Evolutionary conservation across 2,888 invertebrate species (phyloP).

Genomic region (Pogonocherus hispidulus): DNA sequence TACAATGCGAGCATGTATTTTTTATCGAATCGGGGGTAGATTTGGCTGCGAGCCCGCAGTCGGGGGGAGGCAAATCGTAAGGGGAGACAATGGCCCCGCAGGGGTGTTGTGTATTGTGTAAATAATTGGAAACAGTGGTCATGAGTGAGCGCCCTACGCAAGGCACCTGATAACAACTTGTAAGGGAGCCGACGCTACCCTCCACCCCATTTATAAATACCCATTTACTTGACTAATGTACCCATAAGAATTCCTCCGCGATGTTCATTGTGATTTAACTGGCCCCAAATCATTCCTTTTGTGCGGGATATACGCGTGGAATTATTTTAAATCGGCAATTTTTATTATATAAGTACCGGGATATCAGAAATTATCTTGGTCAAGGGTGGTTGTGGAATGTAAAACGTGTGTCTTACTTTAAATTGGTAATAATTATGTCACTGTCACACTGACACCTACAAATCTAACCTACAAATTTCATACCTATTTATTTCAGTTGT

Average conservation of each 20-base stretch:
- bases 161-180: slow-evolving; percentile 62
- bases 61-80: slow-evolving; percentile 43
- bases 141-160: slow-evolving; percentile 58
- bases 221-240: slow-evolving; percentile 64
- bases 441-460: no score
- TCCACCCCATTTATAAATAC: slow-evolving; percentile 58
- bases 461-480: no score
- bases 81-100: slow-evolving; percentile 52
- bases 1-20: slow-evolving; percentile 45
- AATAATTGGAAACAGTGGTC: slow-evolving; percentile 66
- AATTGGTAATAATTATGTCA: no score
- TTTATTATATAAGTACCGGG: no score
- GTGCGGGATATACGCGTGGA: slow-evolving; percentile 29
- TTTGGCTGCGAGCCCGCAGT: slow-evolving; percentile 27
- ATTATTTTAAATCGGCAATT: slow-evolving; percentile 1
- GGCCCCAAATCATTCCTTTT: slow-evolving; percentile 50
- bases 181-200: slow-evolving; percentile 45
- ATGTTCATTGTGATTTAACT: slow-evolving; percentile 59
- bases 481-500: no score
- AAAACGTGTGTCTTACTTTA: no score
- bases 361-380: no score
- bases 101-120: slow-evolving; percentile 62
- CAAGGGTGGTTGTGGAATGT: no score
- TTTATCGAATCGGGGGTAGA: slow-evolving; percentile 44
- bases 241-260: slow-evolving; percentile 60